Evolutionary conservation across 2,797 vertebrate species (phyloP).

Genomic region (Diceros bicornis): DNA sequence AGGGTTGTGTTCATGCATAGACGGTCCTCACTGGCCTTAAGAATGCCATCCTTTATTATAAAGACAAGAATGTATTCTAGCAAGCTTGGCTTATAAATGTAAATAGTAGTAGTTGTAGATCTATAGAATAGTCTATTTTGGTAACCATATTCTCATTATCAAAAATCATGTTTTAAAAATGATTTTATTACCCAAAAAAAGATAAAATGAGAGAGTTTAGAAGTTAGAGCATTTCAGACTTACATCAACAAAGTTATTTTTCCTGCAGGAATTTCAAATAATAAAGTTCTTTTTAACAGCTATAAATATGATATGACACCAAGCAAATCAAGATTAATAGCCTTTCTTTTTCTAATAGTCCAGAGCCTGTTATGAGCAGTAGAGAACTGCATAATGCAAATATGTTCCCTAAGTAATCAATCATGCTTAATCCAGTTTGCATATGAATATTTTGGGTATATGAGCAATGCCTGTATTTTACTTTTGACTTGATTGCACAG

Average conservation of each 20-base stretch:
- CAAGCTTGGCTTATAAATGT: background rate
- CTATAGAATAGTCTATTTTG: background rate
- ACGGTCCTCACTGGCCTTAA: background rate
- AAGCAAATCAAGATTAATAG: background rate
- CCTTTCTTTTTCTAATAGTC: background rate
- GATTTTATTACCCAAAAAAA: background rate
- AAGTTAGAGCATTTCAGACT: background rate
- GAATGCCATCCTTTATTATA: background rate
- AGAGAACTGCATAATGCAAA: background rate
- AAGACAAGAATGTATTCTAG: background rate
- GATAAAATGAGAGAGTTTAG: background rate
- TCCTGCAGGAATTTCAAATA: background rate
- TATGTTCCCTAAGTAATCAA: rapidly evolving
- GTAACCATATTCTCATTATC: background rate
- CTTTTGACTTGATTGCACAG: background rate
- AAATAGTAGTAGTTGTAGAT: background rate
- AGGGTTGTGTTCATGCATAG: background rate
- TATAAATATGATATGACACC: rapidly evolving
- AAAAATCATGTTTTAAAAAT: constrained; percentile 41
- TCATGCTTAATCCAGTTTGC: background rate
- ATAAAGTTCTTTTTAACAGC: background rate
- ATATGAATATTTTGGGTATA: background rate
- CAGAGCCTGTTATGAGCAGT: background rate
- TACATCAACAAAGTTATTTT: background rate
- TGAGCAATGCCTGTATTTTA: background rate